phyloP scores from a whole-genome alignment of 2,113 vertebrate genomes.

The Pterophyllum scalare region DNA sequence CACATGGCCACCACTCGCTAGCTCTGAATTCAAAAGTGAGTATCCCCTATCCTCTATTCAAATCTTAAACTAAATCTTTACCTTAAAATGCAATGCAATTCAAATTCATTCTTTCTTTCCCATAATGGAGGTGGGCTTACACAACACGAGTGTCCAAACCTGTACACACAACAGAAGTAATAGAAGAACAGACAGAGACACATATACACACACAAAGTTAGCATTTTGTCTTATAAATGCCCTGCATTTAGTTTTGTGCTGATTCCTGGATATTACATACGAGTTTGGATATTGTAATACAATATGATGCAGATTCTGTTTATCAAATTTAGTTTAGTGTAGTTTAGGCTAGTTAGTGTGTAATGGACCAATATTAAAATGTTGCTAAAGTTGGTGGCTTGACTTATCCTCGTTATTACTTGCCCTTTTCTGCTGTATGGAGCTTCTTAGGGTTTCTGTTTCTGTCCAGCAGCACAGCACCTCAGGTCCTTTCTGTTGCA shows the following conservation, averaged over 20 bases:
- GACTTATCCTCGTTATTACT: background rate
- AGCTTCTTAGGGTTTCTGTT: background rate
- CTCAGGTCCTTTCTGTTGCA: background rate
- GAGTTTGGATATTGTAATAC: background rate
- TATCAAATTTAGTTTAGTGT: too few relatives aligned
- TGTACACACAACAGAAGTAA: background rate
- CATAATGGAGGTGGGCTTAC: background rate
- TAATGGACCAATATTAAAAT: background rate
- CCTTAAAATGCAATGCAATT: background rate
- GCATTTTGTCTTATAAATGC: background rate
- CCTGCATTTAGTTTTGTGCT: constrained; percentile 5
- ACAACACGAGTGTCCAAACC: background rate
- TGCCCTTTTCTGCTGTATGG: background rate
- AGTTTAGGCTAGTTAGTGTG: accelerated
- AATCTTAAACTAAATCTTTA: background rate
- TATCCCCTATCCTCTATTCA: background rate
- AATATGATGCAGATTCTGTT: background rate
- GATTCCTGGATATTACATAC: constrained; percentile 4
- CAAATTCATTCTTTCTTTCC: background rate
- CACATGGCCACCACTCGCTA: background rate
- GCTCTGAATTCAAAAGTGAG: background rate
- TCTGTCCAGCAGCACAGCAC: background rate
- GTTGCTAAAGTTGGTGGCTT: background rate
- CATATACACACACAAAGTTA: background rate
- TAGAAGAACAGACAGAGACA: background rate